Conservation (phyloP, 2,113 vertebrate genomes). For the Glaucomys volans region DNA sequence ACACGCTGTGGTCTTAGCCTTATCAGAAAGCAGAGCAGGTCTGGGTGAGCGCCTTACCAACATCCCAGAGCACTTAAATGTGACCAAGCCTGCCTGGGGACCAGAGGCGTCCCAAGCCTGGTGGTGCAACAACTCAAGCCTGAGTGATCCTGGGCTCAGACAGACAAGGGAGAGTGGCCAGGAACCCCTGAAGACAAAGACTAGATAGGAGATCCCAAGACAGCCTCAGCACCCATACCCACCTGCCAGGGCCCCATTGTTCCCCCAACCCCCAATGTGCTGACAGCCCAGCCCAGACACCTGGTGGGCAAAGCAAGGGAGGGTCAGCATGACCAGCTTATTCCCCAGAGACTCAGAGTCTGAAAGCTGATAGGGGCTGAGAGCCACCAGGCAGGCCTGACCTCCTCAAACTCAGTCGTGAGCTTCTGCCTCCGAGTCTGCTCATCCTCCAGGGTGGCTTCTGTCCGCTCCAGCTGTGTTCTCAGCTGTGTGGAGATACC, state of each 20-base stretch:
- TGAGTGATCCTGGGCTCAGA: neutral
- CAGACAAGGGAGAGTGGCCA: neutral
- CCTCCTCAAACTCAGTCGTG: slow-evolving; percentile 90
- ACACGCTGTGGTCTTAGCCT: slow-evolving; percentile 90
- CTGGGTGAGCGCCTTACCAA: neutral
- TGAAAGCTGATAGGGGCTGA: neutral
- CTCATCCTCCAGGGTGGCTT: slow-evolving; percentile 87
- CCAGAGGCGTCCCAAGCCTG: neutral
- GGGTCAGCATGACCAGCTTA: neutral
- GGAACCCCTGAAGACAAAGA: neutral
- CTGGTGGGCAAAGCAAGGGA: no score
- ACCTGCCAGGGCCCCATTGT: neutral
- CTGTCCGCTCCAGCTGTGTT: slow-evolving; percentile 87
- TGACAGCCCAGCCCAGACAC: neutral
- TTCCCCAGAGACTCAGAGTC: neutral
- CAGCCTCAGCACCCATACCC: neutral
- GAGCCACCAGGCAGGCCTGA: slow-evolving; percentile 68
- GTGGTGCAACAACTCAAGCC: neutral
- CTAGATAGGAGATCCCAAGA: neutral
- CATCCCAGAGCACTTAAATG: neutral
- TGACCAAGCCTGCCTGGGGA: fast-evolving
- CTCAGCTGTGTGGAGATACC: slow-evolving; percentile 86
- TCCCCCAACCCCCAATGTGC: neutral
- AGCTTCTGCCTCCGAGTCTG: slow-evolving; percentile 88
- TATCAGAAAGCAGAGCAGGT: neutral